Conservation (phyloP, 2,113 vertebrate species). For the Scophthalmus maximus region DNA sequence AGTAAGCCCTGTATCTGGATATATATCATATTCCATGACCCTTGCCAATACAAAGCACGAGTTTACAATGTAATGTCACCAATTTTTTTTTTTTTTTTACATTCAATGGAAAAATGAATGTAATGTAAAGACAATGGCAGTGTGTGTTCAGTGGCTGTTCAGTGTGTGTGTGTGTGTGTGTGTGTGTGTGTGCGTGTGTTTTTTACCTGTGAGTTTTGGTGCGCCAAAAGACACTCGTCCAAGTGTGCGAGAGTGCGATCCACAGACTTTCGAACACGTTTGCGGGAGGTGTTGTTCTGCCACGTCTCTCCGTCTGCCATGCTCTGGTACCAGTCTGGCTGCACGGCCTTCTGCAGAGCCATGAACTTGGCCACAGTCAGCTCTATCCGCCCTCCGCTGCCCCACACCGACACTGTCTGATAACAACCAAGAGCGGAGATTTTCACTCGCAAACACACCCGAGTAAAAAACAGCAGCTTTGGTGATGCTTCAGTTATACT, state of each 20-base stretch:
- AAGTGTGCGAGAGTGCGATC: constrained; percentile 92
- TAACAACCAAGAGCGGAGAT: neutral
- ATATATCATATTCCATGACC: neutral
- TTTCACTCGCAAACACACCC: neutral
- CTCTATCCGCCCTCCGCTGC: constrained; percentile 92
- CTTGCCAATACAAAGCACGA: neutral
- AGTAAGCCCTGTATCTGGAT: neutral
- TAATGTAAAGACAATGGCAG: too few relatives aligned
- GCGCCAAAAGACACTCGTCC: constrained; percentile 88
- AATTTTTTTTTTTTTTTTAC: too few relatives aligned
- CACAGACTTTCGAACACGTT: constrained; percentile 91
- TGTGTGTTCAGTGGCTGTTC: neutral
- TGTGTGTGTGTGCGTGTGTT: too few relatives aligned
- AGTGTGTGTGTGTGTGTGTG: too few relatives aligned
- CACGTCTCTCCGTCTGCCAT: constrained; percentile 92
- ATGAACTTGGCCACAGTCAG: constrained; percentile 91
- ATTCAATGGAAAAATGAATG: too few relatives aligned
- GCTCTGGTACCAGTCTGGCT: constrained; percentile 95
- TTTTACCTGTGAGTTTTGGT: constrained; percentile 89
- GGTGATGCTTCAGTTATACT: too few relatives aligned
- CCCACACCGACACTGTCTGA: constrained; percentile 94
- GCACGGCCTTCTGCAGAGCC: constrained; percentile 87
- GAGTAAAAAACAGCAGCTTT: neutral
- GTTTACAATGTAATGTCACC: neutral
- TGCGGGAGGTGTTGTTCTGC: constrained; percentile 82